phyloP scores from a whole-genome alignment of 1,140 invertebrate species.

The Drosophila saltans region DNA sequence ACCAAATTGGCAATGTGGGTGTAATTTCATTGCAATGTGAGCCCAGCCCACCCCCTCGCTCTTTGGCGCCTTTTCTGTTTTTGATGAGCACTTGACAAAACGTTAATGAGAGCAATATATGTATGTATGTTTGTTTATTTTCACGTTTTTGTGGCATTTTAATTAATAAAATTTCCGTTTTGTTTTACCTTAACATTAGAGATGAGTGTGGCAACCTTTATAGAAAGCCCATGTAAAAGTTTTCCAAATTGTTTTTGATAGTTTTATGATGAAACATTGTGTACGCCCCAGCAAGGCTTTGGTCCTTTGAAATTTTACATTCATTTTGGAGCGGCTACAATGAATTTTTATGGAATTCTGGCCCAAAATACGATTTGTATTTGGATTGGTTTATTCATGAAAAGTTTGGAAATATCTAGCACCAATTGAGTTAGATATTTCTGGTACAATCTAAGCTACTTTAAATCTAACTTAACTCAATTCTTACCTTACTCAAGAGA shows the following conservation, averaged over 20 bases:
- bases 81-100: conserved; percentile 61
- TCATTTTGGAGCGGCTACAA: too few species aligned
- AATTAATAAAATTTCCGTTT: conserved; percentile 67
- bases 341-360: too few species aligned
- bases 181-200: not conserved
- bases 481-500: too few species aligned
- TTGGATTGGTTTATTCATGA: too few species aligned
- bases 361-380: too few species aligned
- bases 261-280: not conserved
- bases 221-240: conserved; percentile 22
- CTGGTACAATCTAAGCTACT: too few species aligned
- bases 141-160: conserved; percentile 68
- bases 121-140: conserved; percentile 31
- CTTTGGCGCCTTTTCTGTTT: conserved; percentile 39
- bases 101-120: conserved; percentile 52
- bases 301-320: too few species aligned
- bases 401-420: too few species aligned
- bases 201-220: conserved; percentile 17
- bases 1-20: conserved; percentile 27
- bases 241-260: not conserved
- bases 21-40: not conserved
- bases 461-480: too few species aligned
- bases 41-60: not conserved
- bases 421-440: too few species aligned
- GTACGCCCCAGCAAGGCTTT: too few species aligned